Conservation (phyloP, 2,888 invertebrate genomes). For the Thumatha senex region DNA sequence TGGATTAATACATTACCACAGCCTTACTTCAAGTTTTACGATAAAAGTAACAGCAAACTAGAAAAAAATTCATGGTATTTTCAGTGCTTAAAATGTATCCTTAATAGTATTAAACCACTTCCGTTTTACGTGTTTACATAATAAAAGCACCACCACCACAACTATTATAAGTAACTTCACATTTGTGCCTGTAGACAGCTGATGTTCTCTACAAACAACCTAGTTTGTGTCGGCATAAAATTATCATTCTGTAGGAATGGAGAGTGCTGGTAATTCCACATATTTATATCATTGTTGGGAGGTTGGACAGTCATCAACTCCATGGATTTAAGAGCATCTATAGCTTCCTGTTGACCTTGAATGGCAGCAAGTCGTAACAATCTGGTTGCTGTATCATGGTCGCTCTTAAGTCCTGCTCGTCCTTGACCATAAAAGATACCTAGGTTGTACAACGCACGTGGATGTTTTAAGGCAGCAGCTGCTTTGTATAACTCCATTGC, state of each 20-base stretch:
- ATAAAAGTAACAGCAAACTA: not conserved
- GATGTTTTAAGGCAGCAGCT: slow-evolving; percentile 86
- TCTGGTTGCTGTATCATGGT: slow-evolving; percentile 76
- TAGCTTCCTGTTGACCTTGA: slow-evolving; percentile 83
- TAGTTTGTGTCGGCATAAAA: slow-evolving; percentile 58
- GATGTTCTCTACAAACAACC: slow-evolving; percentile 65
- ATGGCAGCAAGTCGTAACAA: slow-evolving; percentile 82
- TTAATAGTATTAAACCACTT: not conserved
- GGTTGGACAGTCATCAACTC: slow-evolving; percentile 49
- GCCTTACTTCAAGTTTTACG: not conserved
- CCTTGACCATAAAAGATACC: slow-evolving; percentile 87
- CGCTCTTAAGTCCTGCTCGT: slow-evolving; percentile 80
- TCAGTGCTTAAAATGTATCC: not conserved
- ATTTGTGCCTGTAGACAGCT: slow-evolving; percentile 46
- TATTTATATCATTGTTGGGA: slow-evolving; percentile 33
- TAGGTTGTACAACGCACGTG: slow-evolving; percentile 87
- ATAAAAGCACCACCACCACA: slow-evolving; percentile 21
- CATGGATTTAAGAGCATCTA: slow-evolving; percentile 72
- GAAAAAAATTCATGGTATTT: not conserved
- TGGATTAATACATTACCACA: not conserved
- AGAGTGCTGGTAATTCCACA: slow-evolving; percentile 46
- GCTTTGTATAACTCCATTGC: slow-evolving; percentile 86
- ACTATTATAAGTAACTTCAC: slow-evolving; percentile 37
- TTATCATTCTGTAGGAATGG: slow-evolving; percentile 45
- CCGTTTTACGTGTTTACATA: not conserved